phyloP scores from a whole-genome alignment of 2,797 vertebrate species.

The Anguilla marmorata region DNA sequence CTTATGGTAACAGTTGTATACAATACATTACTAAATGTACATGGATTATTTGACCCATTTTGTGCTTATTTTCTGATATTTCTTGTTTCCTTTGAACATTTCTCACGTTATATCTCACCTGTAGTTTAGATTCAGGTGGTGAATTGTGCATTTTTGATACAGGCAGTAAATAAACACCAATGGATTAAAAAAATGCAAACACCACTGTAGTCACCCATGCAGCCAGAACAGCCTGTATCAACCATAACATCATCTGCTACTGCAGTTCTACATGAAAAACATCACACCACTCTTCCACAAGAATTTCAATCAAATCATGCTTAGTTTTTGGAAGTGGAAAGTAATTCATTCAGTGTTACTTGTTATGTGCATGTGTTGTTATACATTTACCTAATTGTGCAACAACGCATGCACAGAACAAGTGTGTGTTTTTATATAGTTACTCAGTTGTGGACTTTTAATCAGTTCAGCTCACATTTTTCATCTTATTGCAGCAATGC shows the following conservation, averaged over 20 bases:
- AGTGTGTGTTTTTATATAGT: neutral
- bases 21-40: neutral
- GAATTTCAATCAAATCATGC: neutral
- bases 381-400: neutral
- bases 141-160: neutral
- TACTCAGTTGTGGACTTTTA: neutral
- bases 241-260: neutral
- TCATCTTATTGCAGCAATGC: neutral
- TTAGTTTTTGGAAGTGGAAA: neutral
- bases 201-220: neutral
- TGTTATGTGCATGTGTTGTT: neutral
- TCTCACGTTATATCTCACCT: neutral
- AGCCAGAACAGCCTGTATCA: neutral
- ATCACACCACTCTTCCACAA: neutral
- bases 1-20: neutral
- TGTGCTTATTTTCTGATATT: neutral
- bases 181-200: neutral
- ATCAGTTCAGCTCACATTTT: neutral
- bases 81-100: neutral
- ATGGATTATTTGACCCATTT: neutral
- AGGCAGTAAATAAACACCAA: neutral
- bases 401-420: no score
- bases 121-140: neutral
- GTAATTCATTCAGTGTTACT: neutral
- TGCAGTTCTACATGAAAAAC: neutral